Percentiles rank a stretch among this genome's conserved stretches.
phyloP scores from a whole-genome alignment of 2,113 vertebrate species.

The Montifringilla adamsi region DNA sequence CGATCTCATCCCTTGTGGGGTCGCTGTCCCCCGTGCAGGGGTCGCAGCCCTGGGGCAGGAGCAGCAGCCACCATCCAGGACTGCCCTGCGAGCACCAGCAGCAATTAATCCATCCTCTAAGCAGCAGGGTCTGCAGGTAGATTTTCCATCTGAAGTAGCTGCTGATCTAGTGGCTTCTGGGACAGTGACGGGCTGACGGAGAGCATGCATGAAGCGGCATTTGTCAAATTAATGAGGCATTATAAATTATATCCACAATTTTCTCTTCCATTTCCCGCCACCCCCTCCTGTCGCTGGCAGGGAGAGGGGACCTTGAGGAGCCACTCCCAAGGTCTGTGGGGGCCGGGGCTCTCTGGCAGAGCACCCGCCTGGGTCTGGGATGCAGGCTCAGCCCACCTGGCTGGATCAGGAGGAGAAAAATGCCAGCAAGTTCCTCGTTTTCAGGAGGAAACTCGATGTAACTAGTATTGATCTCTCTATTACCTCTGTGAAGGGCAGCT shows the following conservation, averaged over 20 bases:
- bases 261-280: constrained; percentile 26
- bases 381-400: background rate
- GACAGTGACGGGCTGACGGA: constrained; percentile 14
- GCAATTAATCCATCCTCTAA: background rate
- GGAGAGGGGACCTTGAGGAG: background rate
- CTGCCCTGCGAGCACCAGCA: background rate
- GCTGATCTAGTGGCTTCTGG: constrained; percentile 19
- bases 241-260: constrained; percentile 47
- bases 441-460: background rate
- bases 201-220: background rate
- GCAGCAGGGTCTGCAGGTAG: constrained; percentile 39
- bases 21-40: rapidly evolving
- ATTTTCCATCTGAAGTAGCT: constrained; percentile 25
- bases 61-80: rapidly evolving
- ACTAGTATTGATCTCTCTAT: constrained; percentile 55
- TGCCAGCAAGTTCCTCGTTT: background rate
- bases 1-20: rapidly evolving
- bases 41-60: background rate
- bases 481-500: constrained; percentile 52
- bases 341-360: background rate
- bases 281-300: constrained; percentile 18
- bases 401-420: background rate
- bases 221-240: constrained; percentile 62
- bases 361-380: background rate
- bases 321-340: background rate